These are phyloP conservation scores for Pao palembangensis DNA, from an alignment of 2,113 vertebrate species.

Conservation along the genomic window DNA sequence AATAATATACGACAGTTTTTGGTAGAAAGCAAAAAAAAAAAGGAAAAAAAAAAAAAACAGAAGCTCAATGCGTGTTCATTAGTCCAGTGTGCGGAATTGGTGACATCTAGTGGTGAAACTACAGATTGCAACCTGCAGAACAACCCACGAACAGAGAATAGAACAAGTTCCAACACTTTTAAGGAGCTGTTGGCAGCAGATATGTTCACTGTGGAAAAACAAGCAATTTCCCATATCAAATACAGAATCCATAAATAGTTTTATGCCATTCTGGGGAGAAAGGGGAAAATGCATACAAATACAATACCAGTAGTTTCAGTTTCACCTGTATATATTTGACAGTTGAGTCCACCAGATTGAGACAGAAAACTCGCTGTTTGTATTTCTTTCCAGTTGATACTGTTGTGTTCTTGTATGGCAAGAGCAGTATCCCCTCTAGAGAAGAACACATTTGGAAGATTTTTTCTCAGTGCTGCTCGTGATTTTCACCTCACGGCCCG, in stretches of 20 bases:
- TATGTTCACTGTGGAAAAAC: constrained; percentile 10
- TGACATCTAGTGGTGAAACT: background rate
- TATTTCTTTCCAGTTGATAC: constrained; percentile 22
- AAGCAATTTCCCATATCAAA: constrained; percentile 4
- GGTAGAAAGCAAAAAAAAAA: background rate
- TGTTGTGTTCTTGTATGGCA: constrained; percentile 19
- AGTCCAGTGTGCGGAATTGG: background rate
- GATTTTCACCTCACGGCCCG: constrained; percentile 74
- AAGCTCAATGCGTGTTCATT: no score
- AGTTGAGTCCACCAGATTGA: constrained; percentile 44
- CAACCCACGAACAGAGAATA: background rate
- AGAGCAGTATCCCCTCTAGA: constrained; percentile 48
- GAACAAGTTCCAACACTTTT: background rate
- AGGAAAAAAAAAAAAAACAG: background rate
- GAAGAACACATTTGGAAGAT: constrained; percentile 73
- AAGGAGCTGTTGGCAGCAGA: constrained; percentile 12
- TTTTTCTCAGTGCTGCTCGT: constrained; percentile 72
- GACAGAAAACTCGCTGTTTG: constrained; percentile 23
- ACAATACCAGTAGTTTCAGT: background rate
- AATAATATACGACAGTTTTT: no score
- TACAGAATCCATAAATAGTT: constrained; percentile 1
- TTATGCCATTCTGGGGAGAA: background rate
- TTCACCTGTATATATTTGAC: constrained; percentile 8
- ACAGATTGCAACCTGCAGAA: background rate
- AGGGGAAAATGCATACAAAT: background rate